Percentiles rank a stretch among this genome's conserved stretches.
phyloP scores from a whole-genome alignment of 2,113 vertebrate species.

The Girardinichthys multiradiatus region DNA sequence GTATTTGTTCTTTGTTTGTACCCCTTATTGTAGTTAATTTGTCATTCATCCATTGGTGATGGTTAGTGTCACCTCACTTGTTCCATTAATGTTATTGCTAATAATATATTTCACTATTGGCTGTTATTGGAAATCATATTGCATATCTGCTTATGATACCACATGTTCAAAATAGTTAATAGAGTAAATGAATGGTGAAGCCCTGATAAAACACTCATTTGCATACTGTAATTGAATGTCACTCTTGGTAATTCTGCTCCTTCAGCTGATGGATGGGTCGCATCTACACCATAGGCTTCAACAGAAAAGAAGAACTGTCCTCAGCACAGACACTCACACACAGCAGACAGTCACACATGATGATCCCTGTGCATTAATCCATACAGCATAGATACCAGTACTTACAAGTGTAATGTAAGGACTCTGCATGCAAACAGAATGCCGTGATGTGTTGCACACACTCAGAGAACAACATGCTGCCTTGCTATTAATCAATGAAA shows the following conservation, averaged over 20 bases:
- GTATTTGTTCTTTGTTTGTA: slow-evolving; percentile 35
- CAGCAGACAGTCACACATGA: slow-evolving; percentile 19
- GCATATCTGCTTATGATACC: slow-evolving; percentile 73
- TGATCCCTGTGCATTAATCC: slow-evolving; percentile 52
- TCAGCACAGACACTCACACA: slow-evolving; percentile 13
- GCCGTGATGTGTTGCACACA: slow-evolving; percentile 20
- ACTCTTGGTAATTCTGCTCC: slow-evolving; percentile 74
- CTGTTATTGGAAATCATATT: slow-evolving; percentile 71
- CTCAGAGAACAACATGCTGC: slow-evolving; percentile 17
- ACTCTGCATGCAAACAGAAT: slow-evolving; percentile 1
- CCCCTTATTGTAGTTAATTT: slow-evolving; percentile 60
- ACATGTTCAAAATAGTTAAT: slow-evolving; percentile 75
- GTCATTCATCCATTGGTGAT: slow-evolving; percentile 62
- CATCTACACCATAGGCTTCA: slow-evolving; percentile 33
- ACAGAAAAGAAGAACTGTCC: slow-evolving; percentile 7
- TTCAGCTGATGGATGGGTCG: slow-evolving; percentile 68
- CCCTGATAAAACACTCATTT: slow-evolving; percentile 74
- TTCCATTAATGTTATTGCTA: slow-evolving; percentile 74
- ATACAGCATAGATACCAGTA: slow-evolving; percentile 35
- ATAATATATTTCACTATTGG: slow-evolving; percentile 75
- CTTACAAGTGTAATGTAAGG: slow-evolving; percentile 19
- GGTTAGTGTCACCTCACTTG: slow-evolving; percentile 70
- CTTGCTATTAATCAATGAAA: slow-evolving; percentile 18
- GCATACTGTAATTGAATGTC: slow-evolving; percentile 80
- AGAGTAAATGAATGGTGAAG: slow-evolving; percentile 73